Conservation (phyloP, 1,140 invertebrate species). For the Daktulosphaira vitifoliae region DNA sequence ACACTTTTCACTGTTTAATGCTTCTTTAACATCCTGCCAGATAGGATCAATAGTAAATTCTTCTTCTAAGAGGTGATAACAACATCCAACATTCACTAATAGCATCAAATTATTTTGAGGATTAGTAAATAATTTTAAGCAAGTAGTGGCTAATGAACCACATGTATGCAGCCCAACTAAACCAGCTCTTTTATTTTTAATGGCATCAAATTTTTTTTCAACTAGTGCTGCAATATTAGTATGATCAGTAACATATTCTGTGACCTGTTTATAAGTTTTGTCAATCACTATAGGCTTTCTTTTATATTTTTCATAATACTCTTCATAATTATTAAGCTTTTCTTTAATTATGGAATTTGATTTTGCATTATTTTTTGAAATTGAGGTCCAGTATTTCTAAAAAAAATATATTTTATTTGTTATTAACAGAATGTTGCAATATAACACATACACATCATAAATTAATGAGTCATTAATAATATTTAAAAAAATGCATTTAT, state of each 20-base stretch:
- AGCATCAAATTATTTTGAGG: constrained; percentile 48
- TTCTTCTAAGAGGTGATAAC: constrained; percentile 77
- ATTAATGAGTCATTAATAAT: too few species aligned
- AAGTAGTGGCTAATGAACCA: constrained; percentile 68
- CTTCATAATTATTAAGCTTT: constrained; percentile 23
- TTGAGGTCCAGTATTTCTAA: constrained; percentile 31
- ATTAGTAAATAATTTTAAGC: constrained; percentile 61
- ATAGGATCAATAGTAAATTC: constrained; percentile 43
- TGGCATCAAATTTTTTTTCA: constrained; percentile 44
- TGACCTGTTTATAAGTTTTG: constrained; percentile 34
- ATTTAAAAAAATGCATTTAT: too few species aligned
- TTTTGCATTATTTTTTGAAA: not conserved
- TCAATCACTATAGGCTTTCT: constrained; percentile 31
- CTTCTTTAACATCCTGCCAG: constrained; percentile 36
- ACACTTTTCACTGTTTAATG: constrained; percentile 35
- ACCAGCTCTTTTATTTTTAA: constrained; percentile 25
- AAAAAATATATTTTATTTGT: not conserved
- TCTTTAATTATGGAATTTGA: constrained; percentile 11
- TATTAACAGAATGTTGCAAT: not conserved
- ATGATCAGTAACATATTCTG: constrained; percentile 38
- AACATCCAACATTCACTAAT: constrained; percentile 78
- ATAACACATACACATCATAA: too few species aligned
- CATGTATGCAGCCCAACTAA: constrained; percentile 74
- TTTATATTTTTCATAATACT: constrained; percentile 33
- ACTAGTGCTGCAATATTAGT: constrained; percentile 49